Evolutionary conservation across 1,140 invertebrate genomes (phyloP), one percentile per base, ranked within the genome.

Genomic region (Pseudobourletiella spinata): DNA sequence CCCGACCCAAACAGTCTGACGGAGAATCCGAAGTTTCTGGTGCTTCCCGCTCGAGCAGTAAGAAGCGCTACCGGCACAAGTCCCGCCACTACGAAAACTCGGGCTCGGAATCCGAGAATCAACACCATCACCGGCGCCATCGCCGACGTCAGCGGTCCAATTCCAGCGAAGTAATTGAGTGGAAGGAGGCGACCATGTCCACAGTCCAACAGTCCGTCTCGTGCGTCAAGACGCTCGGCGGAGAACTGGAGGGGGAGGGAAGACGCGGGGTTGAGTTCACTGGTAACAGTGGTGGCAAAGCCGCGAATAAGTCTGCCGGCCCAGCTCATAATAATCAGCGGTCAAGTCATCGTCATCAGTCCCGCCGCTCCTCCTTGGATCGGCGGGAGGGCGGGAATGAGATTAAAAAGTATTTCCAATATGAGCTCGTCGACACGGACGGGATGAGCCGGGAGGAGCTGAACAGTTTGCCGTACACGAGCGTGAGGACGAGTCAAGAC

Each of bases 21-120:
- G 90, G 88, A 64, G 90, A 93, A 73, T 92, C 89, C 71, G 89
- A 92, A 74, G 75, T 90, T 50, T 91, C 88, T 0, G 82, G 87
- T 57, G 83, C 86, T 20, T 91, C 89, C 2, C 84, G 84, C 22
- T 80, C 86, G 28, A 57, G 80, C 11, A 84, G 86, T 60, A 86
- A 88, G 69, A 79, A 85, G 1, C 76, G 83, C 26, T 75, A 83
- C 68, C 81, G 78, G 58, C 75, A 78, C 28, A 73, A 77, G 35
- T 65, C 63, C 16, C 59, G 56, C 48, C 39, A 61, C 22, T 18
- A 46, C 1, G 63, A 57, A 11, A 80, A 81, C 35, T 79, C 79
- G 2, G 79, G 78, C n/a, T 80, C 78, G 1, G 81, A 82, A 58
- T 79, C 78, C 57, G 80, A 82, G 55, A 73, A 71, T 42, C 57